Evolutionary conservation across 2,888 invertebrate genomes (phyloP).

Genomic region (Cheilosia variabilis): DNA sequence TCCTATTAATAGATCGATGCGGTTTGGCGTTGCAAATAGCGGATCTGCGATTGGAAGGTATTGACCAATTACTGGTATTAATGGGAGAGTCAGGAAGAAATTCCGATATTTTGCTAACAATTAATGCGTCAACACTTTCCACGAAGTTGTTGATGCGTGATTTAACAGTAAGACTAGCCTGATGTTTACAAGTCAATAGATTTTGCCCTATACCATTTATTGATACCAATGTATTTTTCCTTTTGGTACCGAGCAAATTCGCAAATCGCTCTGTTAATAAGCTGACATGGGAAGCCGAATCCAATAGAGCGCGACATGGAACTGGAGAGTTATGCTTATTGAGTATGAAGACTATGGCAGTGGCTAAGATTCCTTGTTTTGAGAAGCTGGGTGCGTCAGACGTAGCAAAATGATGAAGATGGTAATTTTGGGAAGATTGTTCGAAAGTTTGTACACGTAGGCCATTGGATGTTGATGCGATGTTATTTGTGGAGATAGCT

Average conservation of each 20-base stretch:
- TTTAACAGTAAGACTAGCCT: slow-evolving; percentile 10
- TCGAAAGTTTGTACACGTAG: not conserved
- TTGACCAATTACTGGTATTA: slow-evolving; percentile 1
- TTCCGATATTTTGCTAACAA: slow-evolving; percentile 15
- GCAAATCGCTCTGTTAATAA: slow-evolving; percentile 25
- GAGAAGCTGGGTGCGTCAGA: not conserved
- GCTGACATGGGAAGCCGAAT: slow-evolving; percentile 16
- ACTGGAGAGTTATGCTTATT: slow-evolving; percentile 6
- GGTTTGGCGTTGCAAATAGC: slow-evolving; percentile 36
- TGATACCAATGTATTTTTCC: not conserved
- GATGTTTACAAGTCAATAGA: slow-evolving; percentile 7
- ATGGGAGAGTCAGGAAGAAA: slow-evolving; percentile 12
- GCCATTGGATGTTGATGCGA: slow-evolving; percentile 4
- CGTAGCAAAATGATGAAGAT: not conserved
- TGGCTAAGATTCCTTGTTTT: not conserved
- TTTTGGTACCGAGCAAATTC: slow-evolving; percentile 3
- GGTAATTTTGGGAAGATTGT: slow-evolving; percentile 1
- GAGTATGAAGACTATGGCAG: slow-evolving; percentile 8
- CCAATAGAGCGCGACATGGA: slow-evolving; percentile 29
- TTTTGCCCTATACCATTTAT: slow-evolving; percentile 14
- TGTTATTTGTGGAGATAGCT: not conserved
- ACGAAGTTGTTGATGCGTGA: not conserved
- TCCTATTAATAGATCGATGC: slow-evolving; percentile 69
- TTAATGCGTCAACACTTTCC: slow-evolving; percentile 23
- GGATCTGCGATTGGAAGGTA: slow-evolving; percentile 19